A percentile compares a stretch with the other conserved stretches of the same genome.
phyloP scores from a whole-genome alignment of 2,888 invertebrate species.

The Muschampia plurimacula region DNA sequence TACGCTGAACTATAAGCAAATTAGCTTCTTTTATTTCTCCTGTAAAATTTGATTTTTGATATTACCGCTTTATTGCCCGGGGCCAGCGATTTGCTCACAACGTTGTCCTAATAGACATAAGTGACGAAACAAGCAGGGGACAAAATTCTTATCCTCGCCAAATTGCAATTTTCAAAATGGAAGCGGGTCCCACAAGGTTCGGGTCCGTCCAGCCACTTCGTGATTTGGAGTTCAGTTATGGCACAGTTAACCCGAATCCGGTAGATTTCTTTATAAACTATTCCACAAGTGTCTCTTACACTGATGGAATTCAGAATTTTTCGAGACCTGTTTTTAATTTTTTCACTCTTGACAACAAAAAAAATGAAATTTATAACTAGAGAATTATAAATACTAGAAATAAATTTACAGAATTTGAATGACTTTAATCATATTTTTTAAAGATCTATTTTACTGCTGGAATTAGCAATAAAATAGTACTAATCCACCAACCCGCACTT shows the following conservation, averaged over 20 bases:
- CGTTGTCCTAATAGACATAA: background rate
- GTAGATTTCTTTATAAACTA: conserved; percentile 55
- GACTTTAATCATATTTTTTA: too few species aligned
- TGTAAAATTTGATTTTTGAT: too few species aligned
- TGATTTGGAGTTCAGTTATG: conserved; percentile 66
- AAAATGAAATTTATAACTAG: background rate
- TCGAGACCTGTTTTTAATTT: background rate
- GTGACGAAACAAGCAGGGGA: conserved; percentile 21
- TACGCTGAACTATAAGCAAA: too few species aligned
- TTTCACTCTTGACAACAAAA: background rate
- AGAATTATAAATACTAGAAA: background rate
- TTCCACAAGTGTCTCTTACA: conserved; percentile 32
- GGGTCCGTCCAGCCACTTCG: conserved; percentile 56
- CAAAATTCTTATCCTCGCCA: conserved; percentile 48
- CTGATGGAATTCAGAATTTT: background rate
- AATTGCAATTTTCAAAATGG: conserved; percentile 74
- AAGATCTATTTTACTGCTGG: too few species aligned
- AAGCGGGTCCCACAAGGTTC: conserved; percentile 54
- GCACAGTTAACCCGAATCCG: conserved; percentile 66
- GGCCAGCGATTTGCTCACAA: background rate
- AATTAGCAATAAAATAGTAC: too few species aligned
- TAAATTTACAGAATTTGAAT: too few species aligned
- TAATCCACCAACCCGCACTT: too few species aligned
- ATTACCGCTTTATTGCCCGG: too few species aligned
- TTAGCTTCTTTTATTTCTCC: too few species aligned